Base-by-base conservation (phyloP, 2,888 invertebrate genomes). In the Oligia fasciuncula region DNA sequence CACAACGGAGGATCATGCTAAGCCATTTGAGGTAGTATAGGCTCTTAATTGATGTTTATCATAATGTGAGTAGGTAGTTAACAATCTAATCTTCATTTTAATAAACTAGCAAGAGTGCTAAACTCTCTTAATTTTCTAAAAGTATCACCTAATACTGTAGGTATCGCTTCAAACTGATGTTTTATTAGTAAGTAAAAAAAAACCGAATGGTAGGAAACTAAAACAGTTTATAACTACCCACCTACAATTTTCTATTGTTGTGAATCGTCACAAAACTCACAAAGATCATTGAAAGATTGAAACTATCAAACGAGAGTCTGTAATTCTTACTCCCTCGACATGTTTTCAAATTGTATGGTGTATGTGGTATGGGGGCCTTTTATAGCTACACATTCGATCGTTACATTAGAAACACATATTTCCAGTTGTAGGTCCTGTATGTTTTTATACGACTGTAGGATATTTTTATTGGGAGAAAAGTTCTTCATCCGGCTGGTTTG, bases 171-270 rank as follows among this genome's bases (percentile, higher is more conserved):
- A 62, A 2, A 13, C n/a, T 6, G 29, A 62, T 62, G 1, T 62
- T 29, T 60, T 60, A n/a, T 60, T 57, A 23, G 11, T 57, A n/a
- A 11, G 57, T 60, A 60, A 11, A 60, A 60, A 60, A 60, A 23
- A 49, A 73, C 6, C 40, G 8, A 9, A 9, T 29, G 19, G 14
- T 40, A 62, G 29, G 13, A 60, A 40, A 51, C 46, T 5, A 23
- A 65, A 49, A 63, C 1, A n/a, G 1, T 60, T 46, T 23, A n/a
- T 5, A 67, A 68, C 43, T 76, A 83, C 83, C 83, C 77, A 54
- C 62, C 1, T 11, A 29, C 0, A 54, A 54, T 17, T 6, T 62
- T 29, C n/a, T 17, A 13, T 77, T 62, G 35, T 54, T 54, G 4
- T 62, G 17, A 81, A 46, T 19, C 14, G 14, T 29, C 9, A 54